These are phyloP conservation scores for Balaeniceps rex DNA, from an alignment of 2,113 vertebrate genomes.

Conservation along the genomic window DNA sequence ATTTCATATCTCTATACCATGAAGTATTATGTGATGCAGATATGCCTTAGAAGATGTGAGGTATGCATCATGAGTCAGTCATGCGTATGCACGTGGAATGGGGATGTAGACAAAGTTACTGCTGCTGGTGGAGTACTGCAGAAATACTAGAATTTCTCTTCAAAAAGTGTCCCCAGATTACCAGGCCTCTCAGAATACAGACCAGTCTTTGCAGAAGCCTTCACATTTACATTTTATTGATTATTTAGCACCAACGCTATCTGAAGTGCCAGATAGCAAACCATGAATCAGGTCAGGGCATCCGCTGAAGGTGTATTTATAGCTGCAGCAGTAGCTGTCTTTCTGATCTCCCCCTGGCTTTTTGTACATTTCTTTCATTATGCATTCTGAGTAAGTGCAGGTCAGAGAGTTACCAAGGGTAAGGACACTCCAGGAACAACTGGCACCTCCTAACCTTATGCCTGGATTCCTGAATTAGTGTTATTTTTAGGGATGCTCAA, in stretches of 20 bases:
- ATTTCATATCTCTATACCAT: not conserved
- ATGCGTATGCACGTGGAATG: not conserved
- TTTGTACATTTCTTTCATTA: not conserved
- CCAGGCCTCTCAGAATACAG: not conserved
- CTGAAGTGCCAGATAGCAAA: not conserved
- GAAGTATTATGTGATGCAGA: not conserved
- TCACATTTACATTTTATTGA: not conserved
- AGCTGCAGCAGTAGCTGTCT: not conserved
- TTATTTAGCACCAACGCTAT: not conserved
- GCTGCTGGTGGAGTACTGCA: not conserved
- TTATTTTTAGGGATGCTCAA: constrained; percentile 62
- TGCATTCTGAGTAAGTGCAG: not conserved
- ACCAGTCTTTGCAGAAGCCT: not conserved
- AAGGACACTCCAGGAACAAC: not conserved
- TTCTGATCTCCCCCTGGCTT: not conserved
- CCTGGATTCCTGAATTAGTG: constrained; percentile 8
- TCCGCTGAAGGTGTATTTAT: not conserved
- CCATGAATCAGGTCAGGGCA: not conserved
- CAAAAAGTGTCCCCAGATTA: not conserved
- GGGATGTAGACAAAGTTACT: not conserved
- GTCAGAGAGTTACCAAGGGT: not conserved
- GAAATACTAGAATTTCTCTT: not conserved
- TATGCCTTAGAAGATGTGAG: not conserved
- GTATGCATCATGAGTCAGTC: not conserved
- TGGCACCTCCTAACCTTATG: constrained; percentile 1